Evolutionary conservation across 2,888 invertebrate species (phyloP), one percentile per base, ranked within the genome.

Genomic region (Zele albiditarsus): DNA sequence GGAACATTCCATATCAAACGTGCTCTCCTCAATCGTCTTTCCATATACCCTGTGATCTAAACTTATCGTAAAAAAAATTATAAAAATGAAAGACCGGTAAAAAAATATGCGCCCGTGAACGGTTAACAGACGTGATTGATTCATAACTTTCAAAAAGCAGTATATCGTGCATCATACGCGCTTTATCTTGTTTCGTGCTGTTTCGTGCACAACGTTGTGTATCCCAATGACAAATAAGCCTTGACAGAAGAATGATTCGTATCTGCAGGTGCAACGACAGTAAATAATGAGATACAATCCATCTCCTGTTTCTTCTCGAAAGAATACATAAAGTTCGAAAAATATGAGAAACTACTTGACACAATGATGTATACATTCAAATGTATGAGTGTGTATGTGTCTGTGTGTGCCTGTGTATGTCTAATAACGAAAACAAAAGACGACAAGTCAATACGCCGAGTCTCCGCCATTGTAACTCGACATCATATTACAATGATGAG

Each of bases 271-370:
- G 68, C 46, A 68, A 53, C 42, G 42, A 63, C 62, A 33, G 60
- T 74, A 68, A 74, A 69, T 74, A 74, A 74, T 63, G 73, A 60
- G 46, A 46, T 27, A 16, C 62, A 16, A 74, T 74, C 63, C 38
- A 69, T 74, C 68, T 73, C 42, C 27, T 27, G 31, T 57, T 68
- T 33, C 46, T 60, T 68, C 49, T 2, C 14, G 5, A 8, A n/a
- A 60, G n/a, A 33, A 67, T 67, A 58, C 65, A 42, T 67, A 66
- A 20, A 66, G 66, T 65, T 73, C 66, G 23, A 63, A 70, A 33
- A 62, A 68, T 27, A 38, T 38, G 38, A 12, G 49, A n/a, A 60
- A 8, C 2, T 53, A 12, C 31, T 38, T 8, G 38, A 38, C 38
- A 38, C 38, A 38, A 8, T 38, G 38, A 38, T 38, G 38, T 12